Evolutionary conservation across 2,797 vertebrate genomes (phyloP).

Genomic region (Onychomys leucogaster): DNA sequence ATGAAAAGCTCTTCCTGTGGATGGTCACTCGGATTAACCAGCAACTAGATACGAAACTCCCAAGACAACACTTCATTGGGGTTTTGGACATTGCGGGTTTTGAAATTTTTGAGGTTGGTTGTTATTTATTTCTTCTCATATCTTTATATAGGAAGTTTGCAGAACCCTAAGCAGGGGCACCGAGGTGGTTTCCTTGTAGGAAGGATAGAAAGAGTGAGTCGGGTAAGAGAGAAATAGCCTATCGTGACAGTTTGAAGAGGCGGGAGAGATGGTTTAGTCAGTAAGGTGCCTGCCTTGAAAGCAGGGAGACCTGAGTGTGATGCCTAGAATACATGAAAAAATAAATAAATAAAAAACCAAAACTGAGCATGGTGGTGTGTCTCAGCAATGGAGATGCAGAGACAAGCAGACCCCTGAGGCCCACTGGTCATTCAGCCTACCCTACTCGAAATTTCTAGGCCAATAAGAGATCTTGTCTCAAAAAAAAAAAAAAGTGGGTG

Average conservation of each 20-base stretch:
- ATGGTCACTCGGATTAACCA: constrained; percentile 93
- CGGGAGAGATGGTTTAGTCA: background rate
- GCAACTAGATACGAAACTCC: constrained; percentile 92
- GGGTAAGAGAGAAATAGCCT: background rate
- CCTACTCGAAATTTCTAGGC: background rate
- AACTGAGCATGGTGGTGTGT: background rate
- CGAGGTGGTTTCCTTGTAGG: background rate
- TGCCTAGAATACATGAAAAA: background rate
- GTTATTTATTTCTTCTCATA: background rate
- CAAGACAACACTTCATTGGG: constrained; percentile 91
- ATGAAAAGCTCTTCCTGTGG: constrained; percentile 94
- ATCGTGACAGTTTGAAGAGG: background rate
- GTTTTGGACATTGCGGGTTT: constrained; percentile 94
- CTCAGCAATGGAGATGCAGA: background rate
- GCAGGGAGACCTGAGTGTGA: background rate
- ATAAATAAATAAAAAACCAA: too few relatives aligned
- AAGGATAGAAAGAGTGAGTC: background rate
- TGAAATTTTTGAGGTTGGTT: constrained; percentile 92
- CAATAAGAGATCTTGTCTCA: background rate
- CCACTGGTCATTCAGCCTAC: background rate
- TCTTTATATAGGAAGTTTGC: background rate
- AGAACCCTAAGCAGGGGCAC: background rate
- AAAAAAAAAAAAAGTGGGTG: too few relatives aligned
- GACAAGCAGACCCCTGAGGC: background rate
- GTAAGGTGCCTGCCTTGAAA: background rate